A percentile compares a stretch with the other conserved stretches of the same genome.
phyloP scores from a whole-genome alignment of 2,113 vertebrate genomes.

The Synchiropus splendidus region DNA sequence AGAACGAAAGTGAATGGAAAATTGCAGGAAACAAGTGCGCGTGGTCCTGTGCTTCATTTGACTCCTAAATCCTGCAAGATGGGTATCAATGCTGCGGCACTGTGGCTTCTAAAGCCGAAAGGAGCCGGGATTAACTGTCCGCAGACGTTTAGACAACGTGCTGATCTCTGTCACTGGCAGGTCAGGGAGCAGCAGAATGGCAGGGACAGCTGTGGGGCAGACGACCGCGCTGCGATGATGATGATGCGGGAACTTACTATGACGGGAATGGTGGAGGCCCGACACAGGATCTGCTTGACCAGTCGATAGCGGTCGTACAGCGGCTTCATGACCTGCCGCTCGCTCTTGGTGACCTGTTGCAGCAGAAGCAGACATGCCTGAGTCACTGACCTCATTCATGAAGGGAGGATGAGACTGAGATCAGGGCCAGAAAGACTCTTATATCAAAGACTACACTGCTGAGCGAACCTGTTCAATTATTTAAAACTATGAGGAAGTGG shows the following conservation, averaged over 20 bases:
- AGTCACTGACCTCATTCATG: too few species aligned
- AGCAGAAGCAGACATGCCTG: background rate
- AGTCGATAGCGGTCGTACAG: conserved; percentile 93
- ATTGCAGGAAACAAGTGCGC: background rate
- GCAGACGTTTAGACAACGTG: conserved; percentile 12
- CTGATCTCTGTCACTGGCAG: conserved; percentile 3
- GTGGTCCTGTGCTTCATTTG: background rate
- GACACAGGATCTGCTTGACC: conserved; percentile 92
- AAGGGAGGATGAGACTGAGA: too few species aligned
- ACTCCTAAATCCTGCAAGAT: conserved; percentile 12
- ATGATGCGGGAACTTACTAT: conserved; percentile 76
- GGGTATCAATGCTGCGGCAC: conserved; percentile 9
- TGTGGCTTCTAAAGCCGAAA: conserved; percentile 6
- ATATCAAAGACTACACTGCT: too few species aligned
- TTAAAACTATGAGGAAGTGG: too few species aligned
- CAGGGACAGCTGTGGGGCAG: background rate
- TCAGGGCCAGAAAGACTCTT: too few species aligned
- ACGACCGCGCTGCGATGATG: too few species aligned
- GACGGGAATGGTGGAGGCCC: conserved; percentile 84
- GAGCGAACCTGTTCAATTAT: too few species aligned
- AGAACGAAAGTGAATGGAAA: background rate
- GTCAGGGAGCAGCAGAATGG: background rate
- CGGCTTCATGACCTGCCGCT: conserved; percentile 89
- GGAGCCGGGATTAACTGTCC: conserved; percentile 21
- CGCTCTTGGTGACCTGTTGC: conserved; percentile 84